phyloP scores from a whole-genome alignment of 1,140 invertebrate genomes.

The Capitella teleta region DNA sequence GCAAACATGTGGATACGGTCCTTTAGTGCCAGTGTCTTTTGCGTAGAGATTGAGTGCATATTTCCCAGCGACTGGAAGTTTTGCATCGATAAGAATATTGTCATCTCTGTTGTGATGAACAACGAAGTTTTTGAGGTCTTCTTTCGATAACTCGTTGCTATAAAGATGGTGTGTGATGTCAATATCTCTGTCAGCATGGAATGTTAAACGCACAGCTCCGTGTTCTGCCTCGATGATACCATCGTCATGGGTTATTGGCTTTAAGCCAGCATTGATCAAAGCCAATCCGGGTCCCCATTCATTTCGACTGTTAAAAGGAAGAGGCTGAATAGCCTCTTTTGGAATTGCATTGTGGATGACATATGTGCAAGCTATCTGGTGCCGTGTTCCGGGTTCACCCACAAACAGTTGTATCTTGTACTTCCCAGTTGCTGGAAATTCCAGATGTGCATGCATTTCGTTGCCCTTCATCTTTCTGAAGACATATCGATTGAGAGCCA shows the following conservation, averaged over 20 bases:
- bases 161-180: not conserved
- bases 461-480: not conserved
- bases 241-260: not conserved
- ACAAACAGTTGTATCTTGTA: not conserved
- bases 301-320: not conserved
- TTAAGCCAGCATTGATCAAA: not conserved
- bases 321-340: not conserved
- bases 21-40: too few species aligned
- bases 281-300: conserved; percentile 1
- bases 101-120: not conserved
- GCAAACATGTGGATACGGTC: too few species aligned
- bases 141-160: conserved; percentile 2
- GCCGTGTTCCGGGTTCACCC: not conserved
- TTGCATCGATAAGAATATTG: not conserved
- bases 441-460: not conserved
- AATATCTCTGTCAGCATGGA: not conserved
- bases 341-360: not conserved
- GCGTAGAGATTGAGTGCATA: not conserved
- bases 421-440: not conserved
- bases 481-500: not conserved
- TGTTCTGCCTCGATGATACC: not conserved
- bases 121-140: not conserved
- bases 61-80: not conserved
- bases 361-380: not conserved
- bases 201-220: not conserved